These are phyloP conservation scores for Ornithoptera priamus DNA, from an alignment of 2,888 invertebrate species.

Conservation along the genomic window DNA sequence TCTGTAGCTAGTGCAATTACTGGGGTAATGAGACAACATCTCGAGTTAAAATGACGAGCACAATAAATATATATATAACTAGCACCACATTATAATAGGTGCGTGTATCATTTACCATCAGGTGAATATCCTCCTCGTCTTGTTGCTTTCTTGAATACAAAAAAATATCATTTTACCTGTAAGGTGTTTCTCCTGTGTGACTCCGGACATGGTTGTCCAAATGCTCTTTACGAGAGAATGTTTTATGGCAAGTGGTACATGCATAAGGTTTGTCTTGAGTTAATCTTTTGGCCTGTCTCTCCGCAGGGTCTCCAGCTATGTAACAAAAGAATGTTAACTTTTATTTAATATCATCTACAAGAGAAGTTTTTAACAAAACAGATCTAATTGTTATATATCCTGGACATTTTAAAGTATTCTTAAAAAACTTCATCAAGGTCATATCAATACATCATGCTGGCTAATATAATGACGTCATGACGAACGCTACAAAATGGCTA, in stretches of 20 bases:
- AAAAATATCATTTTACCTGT: conserved; percentile 66
- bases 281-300: conserved; percentile 89
- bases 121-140: too few species aligned
- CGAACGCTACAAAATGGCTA: too few species aligned
- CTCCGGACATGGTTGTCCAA: conserved; percentile 91
- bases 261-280: conserved; percentile 92
- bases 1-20: too few species aligned
- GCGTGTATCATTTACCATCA: too few species aligned
- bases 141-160: too few species aligned
- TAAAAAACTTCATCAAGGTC: too few species aligned
- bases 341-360: neutral
- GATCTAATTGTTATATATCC: neutral
- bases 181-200: conserved; percentile 91
- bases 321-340: neutral
- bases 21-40: too few species aligned
- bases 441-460: too few species aligned
- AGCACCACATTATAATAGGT: too few species aligned
- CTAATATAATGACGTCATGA: too few species aligned
- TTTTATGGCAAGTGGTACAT: conserved; percentile 91
- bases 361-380: neutral
- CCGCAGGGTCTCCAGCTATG: conserved; percentile 73
- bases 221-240: conserved; percentile 92
- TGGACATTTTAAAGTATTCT: neutral
- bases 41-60: too few species aligned
- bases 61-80: too few species aligned